Base-by-base conservation (phyloP, 1,140 invertebrate genomes). In the Sesamia nonagrioides region DNA sequence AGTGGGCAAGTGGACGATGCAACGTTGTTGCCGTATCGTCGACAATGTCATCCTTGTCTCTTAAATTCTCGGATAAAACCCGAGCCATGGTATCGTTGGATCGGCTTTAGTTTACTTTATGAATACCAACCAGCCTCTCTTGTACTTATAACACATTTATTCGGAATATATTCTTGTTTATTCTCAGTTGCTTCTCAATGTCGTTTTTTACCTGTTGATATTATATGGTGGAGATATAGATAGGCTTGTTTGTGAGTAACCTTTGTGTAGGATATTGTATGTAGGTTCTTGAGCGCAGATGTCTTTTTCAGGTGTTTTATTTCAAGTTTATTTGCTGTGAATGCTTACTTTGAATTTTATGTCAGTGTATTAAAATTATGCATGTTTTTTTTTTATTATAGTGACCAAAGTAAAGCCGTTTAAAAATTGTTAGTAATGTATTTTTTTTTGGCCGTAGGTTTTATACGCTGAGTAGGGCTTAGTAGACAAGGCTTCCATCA, bases 51-150 rank as follows among this genome's bases (percentile, higher is more conserved):
- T 71, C 42, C 56, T 66, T 88, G 88, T 89, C 89, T 85, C 86
- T 78, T 91, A 89, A 87, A 89, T 85, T 83, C 84, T 86, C 56
- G 78, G 82, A 88, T 89, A 86, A 89, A 80, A 73, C 71, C 56
- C 52, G 48, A 40, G 72, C 72, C 72, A 15, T 21, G 66, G 42
- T 69, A 45, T 69, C 66, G 21, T 73, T 73, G 75, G 68, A 68
- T 74, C 77, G 76, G 21, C 42, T 84, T 78, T 42, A 68, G 76
- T 82, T 79, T 79, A 76, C 82, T 85, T 81, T 77, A 71, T 76
- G 69, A 78, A 80, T 83, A 79, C 76, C 72, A 79, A 74, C 54
- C 48, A 52, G 48, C n/a, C 48, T 76, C 42, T 68, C 35, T 52
- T 73, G 33, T 66, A 77, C 33, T 75, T 66, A 27, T 60, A 66